Evolutionary conservation across 1,140 invertebrate genomes (phyloP).

Genomic region (Zaprionus inermis): DNA sequence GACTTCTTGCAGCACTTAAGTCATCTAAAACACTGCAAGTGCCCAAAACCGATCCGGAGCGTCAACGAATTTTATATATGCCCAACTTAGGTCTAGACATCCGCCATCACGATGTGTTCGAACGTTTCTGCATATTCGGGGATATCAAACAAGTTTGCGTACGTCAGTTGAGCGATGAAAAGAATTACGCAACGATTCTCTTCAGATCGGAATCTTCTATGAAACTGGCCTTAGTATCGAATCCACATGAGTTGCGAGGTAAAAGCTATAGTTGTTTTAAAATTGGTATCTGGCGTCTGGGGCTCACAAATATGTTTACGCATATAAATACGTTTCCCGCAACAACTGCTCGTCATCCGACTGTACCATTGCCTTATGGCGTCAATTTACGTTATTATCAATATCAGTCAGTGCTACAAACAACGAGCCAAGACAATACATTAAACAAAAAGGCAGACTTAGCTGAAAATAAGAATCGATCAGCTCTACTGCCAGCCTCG

Average conservation of each 20-base stretch:
- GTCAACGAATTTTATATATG: slow-evolving; percentile 1
- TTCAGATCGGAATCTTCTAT: background rate
- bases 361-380: background rate
- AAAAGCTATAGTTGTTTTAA: slow-evolving; percentile 7
- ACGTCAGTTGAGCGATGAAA: slow-evolving; percentile 4
- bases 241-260: slow-evolving; percentile 16
- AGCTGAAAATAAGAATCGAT: background rate
- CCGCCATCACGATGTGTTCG: slow-evolving; percentile 17
- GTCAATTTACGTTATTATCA: background rate
- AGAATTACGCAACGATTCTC: slow-evolving; percentile 12
- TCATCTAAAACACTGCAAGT: background rate
- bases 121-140: slow-evolving; percentile 19
- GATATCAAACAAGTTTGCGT: slow-evolving; percentile 13
- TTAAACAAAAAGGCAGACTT: background rate
- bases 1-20: background rate
- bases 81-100: slow-evolving; percentile 8
- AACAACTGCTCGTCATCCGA: background rate
- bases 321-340: background rate
- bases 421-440: too few relatives aligned
- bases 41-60: background rate
- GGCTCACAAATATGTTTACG: background rate
- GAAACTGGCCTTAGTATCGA: background rate
- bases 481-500: background rate
- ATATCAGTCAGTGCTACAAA: background rate
- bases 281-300: background rate